Conservation (phyloP, 1,140 invertebrate species). For the Drosophila varians region DNA sequence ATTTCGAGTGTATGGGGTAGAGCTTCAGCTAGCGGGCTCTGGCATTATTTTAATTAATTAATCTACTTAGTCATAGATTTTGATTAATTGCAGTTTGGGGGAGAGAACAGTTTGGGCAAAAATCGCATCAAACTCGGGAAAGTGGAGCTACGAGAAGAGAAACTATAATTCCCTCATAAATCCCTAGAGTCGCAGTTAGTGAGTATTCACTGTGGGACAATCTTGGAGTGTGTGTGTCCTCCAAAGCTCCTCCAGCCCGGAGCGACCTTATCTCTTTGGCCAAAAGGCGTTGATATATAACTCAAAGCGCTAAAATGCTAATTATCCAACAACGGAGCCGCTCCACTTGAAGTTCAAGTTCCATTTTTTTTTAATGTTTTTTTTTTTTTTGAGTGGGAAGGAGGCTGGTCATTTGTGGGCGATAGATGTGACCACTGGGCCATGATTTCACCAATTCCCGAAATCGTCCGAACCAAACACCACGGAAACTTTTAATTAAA, state of each 20-base stretch:
- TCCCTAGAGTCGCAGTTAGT: not conserved
- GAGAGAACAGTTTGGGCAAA: slow-evolving; percentile 15
- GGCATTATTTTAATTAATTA: slow-evolving; percentile 36
- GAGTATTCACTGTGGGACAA: slow-evolving; percentile 17
- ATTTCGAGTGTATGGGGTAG: not conserved
- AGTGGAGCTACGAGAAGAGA: not conserved
- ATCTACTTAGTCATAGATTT: slow-evolving; percentile 38
- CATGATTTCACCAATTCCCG: slow-evolving; percentile 68
- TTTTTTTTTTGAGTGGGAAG: not conserved
- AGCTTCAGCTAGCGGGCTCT: not conserved
- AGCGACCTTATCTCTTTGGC: slow-evolving; percentile 22
- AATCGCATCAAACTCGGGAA: not conserved
- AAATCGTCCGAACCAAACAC: slow-evolving; percentile 63
- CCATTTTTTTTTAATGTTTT: not conserved
- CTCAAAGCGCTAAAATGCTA: slow-evolving; percentile 63
- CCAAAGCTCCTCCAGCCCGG: slow-evolving; percentile 22
- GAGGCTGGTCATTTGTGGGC: slow-evolving; percentile 24
- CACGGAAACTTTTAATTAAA: slow-evolving; percentile 76
- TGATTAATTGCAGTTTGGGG: slow-evolving; percentile 33
- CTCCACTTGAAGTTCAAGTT: slow-evolving; percentile 27
- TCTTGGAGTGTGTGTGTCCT: slow-evolving; percentile 17
- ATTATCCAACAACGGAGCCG: slow-evolving; percentile 71
- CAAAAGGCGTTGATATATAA: slow-evolving; percentile 46
- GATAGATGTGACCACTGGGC: slow-evolving; percentile 6
- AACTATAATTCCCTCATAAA: not conserved